Percentiles rank a stretch among this genome's conserved stretches.
phyloP scores from a whole-genome alignment of 23 tunicate species.

The Pegea sp. region DNA sequence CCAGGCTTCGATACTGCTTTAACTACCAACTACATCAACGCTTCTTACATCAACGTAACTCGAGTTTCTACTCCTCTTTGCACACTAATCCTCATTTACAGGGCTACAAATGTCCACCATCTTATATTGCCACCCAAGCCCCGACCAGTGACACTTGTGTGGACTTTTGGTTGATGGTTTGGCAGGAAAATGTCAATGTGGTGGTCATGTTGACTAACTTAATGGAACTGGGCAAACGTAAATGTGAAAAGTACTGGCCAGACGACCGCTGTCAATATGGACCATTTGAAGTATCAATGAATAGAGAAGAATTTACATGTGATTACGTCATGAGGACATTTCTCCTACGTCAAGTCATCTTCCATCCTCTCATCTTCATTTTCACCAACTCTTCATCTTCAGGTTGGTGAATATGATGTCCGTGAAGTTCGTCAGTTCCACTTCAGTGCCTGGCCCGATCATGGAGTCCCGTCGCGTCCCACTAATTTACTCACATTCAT shows the following conservation, averaged over 20 bases:
- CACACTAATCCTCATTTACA: conserved; percentile 1
- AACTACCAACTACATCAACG: conserved; percentile 76
- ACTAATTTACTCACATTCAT: conserved; percentile 61
- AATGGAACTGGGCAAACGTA: conserved; percentile 72
- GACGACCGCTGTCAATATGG: conserved; percentile 56
- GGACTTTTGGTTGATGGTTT: conserved; percentile 93
- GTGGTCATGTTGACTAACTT: conserved; percentile 86
- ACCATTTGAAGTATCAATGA: conserved; percentile 30
- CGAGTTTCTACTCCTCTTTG: not conserved
- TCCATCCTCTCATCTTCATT: not conserved
- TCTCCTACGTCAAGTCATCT: conserved; percentile 34
- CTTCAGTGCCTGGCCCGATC: conserved; percentile 92
- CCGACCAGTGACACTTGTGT: conserved; percentile 46
- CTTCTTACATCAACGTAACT: conserved; percentile 57
- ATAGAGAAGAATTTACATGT: conserved; percentile 14
- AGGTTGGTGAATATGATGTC: conserved; percentile 57
- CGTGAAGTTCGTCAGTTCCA: conserved; percentile 82
- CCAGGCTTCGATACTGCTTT: conserved; percentile 38
- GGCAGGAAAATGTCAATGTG: conserved; percentile 78
- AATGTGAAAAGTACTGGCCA: conserved; percentile 96
- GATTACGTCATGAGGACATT: conserved; percentile 61
- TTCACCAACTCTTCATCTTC: not conserved
- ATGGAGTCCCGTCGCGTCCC: conserved; percentile 89
- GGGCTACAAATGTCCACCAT: conserved; percentile 64
- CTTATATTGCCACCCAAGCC: conserved; percentile 85